phyloP scores from a whole-genome alignment of 1,140 invertebrate genomes.

The Drosophila athabasca region DNA sequence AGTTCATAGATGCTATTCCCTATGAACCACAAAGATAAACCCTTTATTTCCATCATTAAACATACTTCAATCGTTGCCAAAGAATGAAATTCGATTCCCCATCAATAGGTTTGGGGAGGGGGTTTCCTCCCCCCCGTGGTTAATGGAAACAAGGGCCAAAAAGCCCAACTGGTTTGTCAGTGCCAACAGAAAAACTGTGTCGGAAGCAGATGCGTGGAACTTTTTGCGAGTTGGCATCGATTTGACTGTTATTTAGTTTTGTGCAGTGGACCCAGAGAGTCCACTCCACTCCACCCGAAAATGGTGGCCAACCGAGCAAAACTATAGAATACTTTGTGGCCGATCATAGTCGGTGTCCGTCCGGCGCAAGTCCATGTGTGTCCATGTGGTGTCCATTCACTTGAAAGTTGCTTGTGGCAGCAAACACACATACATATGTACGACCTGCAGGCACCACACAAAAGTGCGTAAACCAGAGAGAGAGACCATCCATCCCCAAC shows the following conservation, averaged over 20 bases:
- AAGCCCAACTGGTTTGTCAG: constrained; percentile 11
- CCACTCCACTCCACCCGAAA: constrained; percentile 27
- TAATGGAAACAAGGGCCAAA: constrained; percentile 33
- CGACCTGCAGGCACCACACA: constrained; percentile 40
- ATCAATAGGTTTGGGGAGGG: constrained; percentile 6
- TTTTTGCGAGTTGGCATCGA: constrained; percentile 50
- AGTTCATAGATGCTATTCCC: too few relatives aligned
- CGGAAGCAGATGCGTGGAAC: constrained; percentile 52
- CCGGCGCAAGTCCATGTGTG: constrained; percentile 4
- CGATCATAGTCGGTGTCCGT: constrained; percentile 50
- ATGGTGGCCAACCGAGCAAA: constrained; percentile 41
- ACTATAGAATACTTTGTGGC: constrained; percentile 64
- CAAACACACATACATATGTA: constrained; percentile 20
- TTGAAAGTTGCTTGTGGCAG: constrained; percentile 67
- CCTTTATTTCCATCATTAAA: too few relatives aligned
- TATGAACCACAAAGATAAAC: too few relatives aligned
- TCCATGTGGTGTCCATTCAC: constrained; percentile 43
- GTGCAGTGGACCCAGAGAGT: constrained; percentile 1
- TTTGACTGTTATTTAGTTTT: constrained; percentile 30
- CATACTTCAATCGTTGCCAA: constrained; percentile 1
- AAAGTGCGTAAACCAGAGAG: constrained; percentile 48
- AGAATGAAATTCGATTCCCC: not conserved
- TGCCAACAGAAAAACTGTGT: constrained; percentile 28
- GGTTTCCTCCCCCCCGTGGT: not conserved
- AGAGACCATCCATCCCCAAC: too few relatives aligned